phyloP scores from a whole-genome alignment of 2,113 vertebrate genomes.

The Oncorhynchus kisutch region DNA sequence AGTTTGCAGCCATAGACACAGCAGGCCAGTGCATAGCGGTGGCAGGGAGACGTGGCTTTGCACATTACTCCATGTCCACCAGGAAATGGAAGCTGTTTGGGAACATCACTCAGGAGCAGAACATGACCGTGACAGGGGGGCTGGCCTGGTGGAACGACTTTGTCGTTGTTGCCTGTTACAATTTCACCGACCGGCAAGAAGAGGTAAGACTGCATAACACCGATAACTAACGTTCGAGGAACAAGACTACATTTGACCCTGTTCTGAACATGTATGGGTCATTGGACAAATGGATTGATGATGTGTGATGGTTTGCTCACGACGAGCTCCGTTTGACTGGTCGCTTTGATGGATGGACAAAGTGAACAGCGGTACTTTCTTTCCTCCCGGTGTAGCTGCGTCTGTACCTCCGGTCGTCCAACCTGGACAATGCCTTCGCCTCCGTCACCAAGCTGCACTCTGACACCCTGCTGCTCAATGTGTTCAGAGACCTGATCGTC shows the following conservation, averaged over 20 bases:
- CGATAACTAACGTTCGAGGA: too few species aligned
- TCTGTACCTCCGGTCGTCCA: slow-evolving; percentile 88
- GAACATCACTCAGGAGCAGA: slow-evolving; percentile 99
- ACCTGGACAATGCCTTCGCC: slow-evolving; percentile 95
- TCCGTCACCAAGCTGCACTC: slow-evolving; percentile 89
- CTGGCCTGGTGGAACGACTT: slow-evolving; percentile 98
- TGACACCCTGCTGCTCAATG: slow-evolving; percentile 89
- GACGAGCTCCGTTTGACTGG: too few species aligned
- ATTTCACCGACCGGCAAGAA: slow-evolving; percentile 90
- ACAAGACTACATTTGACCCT: too few species aligned
- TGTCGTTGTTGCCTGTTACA: slow-evolving; percentile 96
- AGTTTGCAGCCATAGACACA: slow-evolving; percentile 97
- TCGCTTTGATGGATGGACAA: too few species aligned
- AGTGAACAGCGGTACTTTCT: too few species aligned
- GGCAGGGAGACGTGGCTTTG: slow-evolving; percentile 94
- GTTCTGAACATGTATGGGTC: too few species aligned
- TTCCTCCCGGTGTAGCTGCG: slow-evolving; percentile 76
- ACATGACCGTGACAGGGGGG: slow-evolving; percentile 94
- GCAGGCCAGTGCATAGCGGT: slow-evolving; percentile 94
- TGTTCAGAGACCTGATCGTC: slow-evolving; percentile 92
- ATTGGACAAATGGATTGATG: too few species aligned
- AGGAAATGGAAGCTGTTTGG: slow-evolving; percentile 99
- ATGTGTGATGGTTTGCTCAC: too few species aligned
- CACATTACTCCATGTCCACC: slow-evolving; percentile 94
- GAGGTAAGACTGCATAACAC: slow-evolving; percentile 75